phyloP scores from a whole-genome alignment of 1,140 invertebrate genomes.

The Apis laboriosa region DNA sequence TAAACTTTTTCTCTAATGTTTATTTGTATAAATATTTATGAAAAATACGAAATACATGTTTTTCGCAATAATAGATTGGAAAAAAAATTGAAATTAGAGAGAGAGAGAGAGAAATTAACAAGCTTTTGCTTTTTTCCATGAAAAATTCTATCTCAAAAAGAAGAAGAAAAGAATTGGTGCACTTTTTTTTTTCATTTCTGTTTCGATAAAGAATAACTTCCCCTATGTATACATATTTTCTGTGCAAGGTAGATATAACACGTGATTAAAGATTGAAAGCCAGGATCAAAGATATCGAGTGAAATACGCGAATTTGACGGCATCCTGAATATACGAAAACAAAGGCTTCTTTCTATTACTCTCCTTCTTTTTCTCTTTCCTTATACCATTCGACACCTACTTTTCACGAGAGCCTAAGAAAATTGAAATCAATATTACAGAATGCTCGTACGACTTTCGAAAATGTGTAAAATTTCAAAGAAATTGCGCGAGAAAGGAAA shows the following conservation, averaged over 20 bases:
- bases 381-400: not conserved
- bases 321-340: conserved; percentile 2
- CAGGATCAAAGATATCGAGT: conserved; percentile 28
- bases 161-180: not conserved
- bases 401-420: not conserved
- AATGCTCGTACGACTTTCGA: not conserved
- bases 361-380: not conserved
- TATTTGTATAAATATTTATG: not conserved
- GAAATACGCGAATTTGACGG: conserved; percentile 11
- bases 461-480: not conserved
- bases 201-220: not conserved
- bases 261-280: not conserved
- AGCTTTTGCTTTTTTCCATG: not conserved
- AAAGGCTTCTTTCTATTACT: conserved; percentile 14
- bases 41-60: not conserved
- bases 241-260: not conserved
- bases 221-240: not conserved
- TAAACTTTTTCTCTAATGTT: not conserved
- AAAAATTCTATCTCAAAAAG: not conserved
- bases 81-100: no score
- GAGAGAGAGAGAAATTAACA: not conserved
- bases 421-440: not conserved
- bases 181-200: no score
- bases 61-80: not conserved
- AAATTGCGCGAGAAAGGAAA: no score